Evolutionary conservation across 2,797 vertebrate genomes (phyloP), one percentile per base, ranked within the genome.

Genomic region (Sebastes kiyomatsui): DNA sequence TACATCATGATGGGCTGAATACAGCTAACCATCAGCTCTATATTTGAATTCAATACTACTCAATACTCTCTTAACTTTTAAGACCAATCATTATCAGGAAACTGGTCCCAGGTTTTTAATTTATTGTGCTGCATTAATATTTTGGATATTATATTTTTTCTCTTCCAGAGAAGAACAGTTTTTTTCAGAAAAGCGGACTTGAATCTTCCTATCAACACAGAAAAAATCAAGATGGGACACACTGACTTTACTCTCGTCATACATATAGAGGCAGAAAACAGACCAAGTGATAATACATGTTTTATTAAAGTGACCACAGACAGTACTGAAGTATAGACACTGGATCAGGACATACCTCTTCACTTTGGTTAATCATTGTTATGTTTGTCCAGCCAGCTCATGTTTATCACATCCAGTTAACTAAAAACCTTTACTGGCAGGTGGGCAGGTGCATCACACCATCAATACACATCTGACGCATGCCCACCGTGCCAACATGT

Each of bases 401-500:
- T 9, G 52, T 22, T 7, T 18, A 65, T 65, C n/a, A 22, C 25
- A 13, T 77, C 10, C 2, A 35, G 18, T 20, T 28, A 2, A 65
- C 7, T 22, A 5, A 62, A 27, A 22, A 59, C 5, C 9, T 27
- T 75, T 32, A 84, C 0, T n/a, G 23, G 59, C 87, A 89, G 0
- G 14, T 9, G 4, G 92, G 93, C 18, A 95, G 67, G 0, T 0
- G 0, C 0, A 93, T 70, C 28, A 5, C 11, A 8, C 93, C 92
- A 60, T 93, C 11, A 6, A 0, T 0, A 73, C 93, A 95, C 2
- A 0, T 0, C 35, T 65, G 79, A 18, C 1, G 20, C 72, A 90
- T 6, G 2, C 0, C 0, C 1, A 1, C 0, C 0, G 0, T 2
- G 7, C 30, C 9, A 0, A 0, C 9, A 1, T 0, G 32, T 23